A percentile compares a stretch with the other conserved stretches of the same genome.
These are phyloP conservation scores for Doryteuthis pealeii DNA, from an alignment of 1,140 invertebrate genomes.

Conservation along the genomic window DNA sequence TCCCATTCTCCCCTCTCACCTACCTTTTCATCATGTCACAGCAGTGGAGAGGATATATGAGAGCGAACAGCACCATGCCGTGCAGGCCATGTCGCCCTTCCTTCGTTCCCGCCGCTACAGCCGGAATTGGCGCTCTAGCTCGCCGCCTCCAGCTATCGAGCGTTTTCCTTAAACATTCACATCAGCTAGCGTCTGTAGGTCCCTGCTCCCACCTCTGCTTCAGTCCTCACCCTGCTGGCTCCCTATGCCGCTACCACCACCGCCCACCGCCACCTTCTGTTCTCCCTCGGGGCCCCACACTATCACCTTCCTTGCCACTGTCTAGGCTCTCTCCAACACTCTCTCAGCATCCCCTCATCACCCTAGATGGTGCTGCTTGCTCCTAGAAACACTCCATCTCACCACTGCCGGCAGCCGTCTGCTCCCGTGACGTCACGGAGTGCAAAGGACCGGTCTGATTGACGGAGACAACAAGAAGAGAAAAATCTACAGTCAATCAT, in stretches of 20 bases:
- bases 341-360: not conserved
- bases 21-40: too few relatives aligned
- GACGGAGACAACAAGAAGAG: not conserved
- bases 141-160: conserved; percentile 4
- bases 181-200: conserved; percentile 5
- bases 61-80: not conserved
- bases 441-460: not conserved
- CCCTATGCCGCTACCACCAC: too few relatives aligned
- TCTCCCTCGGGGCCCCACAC: not conserved
- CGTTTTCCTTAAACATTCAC: not conserved
- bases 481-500: too few relatives aligned
- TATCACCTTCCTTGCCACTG: not conserved
- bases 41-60: not conserved
- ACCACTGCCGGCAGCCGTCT: conserved; percentile 2
- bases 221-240: too few relatives aligned
- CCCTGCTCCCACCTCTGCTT: not conserved
- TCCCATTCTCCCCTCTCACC: too few relatives aligned
- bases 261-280: not conserved
- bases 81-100: not conserved
- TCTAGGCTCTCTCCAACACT: not conserved
- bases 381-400: not conserved
- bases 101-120: not conserved
- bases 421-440: conserved; percentile 2
- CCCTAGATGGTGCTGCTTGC: not conserved
- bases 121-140: conserved; percentile 7